A percentile compares a stretch with the other conserved stretches of the same genome.
phyloP scores from a whole-genome alignment of 2,888 invertebrate genomes.

The Chrysomela aeneicollis region DNA sequence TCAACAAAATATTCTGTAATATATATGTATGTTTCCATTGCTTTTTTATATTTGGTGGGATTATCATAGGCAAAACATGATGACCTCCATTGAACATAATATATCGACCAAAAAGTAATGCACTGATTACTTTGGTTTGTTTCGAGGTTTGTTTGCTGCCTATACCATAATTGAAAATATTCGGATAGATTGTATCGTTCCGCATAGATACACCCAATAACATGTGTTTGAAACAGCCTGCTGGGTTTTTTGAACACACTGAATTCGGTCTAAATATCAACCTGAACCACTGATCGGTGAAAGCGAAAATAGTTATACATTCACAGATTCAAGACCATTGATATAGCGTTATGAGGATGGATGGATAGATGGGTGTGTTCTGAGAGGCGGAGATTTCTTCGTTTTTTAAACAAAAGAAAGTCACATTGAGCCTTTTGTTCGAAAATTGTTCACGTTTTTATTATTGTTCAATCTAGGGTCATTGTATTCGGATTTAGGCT shows the following conservation, averaged over 20 bases:
- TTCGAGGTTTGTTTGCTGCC: too few relatives aligned
- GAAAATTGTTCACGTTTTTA: conserved; percentile 20
- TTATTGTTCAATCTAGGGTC: conserved; percentile 15
- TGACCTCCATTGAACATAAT: not conserved
- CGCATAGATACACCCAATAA: not conserved
- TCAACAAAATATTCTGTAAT: too few relatives aligned
- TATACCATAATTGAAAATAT: not conserved
- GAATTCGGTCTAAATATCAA: conserved; percentile 1
- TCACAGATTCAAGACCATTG: conserved; percentile 17
- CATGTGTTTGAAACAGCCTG: not conserved
- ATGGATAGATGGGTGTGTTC: conserved; percentile 23
- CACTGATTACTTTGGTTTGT: not conserved
- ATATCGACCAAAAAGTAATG: not conserved
- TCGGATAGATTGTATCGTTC: not conserved
- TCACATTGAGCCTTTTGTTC: conserved; percentile 13
- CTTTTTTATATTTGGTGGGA: too few relatives aligned
- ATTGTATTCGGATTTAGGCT: conserved; percentile 16
- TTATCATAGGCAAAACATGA: too few relatives aligned
- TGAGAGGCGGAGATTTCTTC: conserved; percentile 18
- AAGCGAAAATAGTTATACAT: conserved; percentile 12
- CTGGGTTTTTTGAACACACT: not conserved
- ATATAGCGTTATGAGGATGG: conserved; percentile 15
- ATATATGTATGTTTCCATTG: too few relatives aligned
- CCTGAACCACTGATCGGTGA: conserved; percentile 10
- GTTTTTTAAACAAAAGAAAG: conserved; percentile 22